phyloP scores from a whole-genome alignment of 92 coral and sea anemone genomes.

The Parazoanthus swiftii region DNA sequence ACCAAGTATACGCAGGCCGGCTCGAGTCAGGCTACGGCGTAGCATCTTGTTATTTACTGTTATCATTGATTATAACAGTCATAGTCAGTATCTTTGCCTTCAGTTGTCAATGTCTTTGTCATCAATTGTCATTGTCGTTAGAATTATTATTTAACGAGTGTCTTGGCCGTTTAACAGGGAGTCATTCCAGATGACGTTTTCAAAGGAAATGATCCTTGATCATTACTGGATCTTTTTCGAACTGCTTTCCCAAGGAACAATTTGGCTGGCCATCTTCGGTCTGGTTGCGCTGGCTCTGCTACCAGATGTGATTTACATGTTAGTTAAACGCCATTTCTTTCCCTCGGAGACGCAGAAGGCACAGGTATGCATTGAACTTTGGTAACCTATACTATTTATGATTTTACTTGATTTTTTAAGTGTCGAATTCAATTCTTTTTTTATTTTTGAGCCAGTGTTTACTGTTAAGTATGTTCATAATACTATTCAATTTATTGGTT shows the following conservation, averaged over 20 bases:
- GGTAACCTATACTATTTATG: no score
- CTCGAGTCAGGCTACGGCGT: no score
- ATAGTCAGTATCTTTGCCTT: background rate
- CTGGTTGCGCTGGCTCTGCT: slow-evolving; percentile 61
- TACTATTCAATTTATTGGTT: background rate
- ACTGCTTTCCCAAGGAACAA: slow-evolving; percentile 67
- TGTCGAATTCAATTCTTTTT: background rate
- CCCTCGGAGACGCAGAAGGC: slow-evolving; percentile 88
- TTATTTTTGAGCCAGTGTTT: background rate
- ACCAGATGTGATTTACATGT: slow-evolving; percentile 85
- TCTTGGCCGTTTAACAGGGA: slow-evolving; percentile 53
- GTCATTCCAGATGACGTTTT: slow-evolving; percentile 58
- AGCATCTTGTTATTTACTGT: no score
- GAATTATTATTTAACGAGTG: no score
- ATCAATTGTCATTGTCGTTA: no score
- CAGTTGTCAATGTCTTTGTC: no score
- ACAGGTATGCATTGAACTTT: slow-evolving; percentile 64
- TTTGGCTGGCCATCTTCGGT: slow-evolving; percentile 77
- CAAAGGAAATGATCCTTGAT: slow-evolving; percentile 61
- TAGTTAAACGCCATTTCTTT: slow-evolving; percentile 73
- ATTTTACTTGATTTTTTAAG: no score
- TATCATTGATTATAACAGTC: no score
- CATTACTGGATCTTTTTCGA: slow-evolving; percentile 76
- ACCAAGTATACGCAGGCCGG: no score
- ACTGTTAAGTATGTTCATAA: no score